Conservation (phyloP, 2,113 vertebrate genomes). For the Psophia crepitans region DNA sequence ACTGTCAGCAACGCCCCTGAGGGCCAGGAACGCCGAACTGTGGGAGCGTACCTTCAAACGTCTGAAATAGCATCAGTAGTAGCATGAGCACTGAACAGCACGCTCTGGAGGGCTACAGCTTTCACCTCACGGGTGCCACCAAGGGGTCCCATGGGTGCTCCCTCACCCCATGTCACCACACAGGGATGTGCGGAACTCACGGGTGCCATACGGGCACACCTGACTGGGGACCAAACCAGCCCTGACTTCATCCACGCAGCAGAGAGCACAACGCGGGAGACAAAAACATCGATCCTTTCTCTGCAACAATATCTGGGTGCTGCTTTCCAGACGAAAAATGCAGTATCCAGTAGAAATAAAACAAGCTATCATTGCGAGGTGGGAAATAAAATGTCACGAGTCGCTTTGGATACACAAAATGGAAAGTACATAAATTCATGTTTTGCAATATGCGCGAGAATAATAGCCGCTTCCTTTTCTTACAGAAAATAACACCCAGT, state of each 20-base stretch:
- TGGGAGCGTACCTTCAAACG: neutral
- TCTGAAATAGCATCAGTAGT: rapidly evolving
- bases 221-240: neutral
- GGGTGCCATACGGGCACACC: rapidly evolving
- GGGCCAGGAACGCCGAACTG: neutral
- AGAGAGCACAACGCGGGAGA: neutral
- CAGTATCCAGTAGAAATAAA: neutral
- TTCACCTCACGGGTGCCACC: rapidly evolving
- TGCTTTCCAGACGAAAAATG: neutral
- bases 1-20: rapidly evolving
- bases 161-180: rapidly evolving
- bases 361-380: neutral
- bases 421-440: neutral
- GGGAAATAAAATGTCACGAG: neutral
- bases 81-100: rapidly evolving
- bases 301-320: rapidly evolving
- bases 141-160: rapidly evolving
- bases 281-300: neutral
- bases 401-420: neutral
- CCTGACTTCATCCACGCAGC: rapidly evolving
- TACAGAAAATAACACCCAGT: neutral
- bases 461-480: neutral
- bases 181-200: rapidly evolving
- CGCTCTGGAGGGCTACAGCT: neutral
- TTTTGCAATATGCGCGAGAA: neutral